These are phyloP conservation scores for Ciona savignyi DNA, from an alignment of 23 tunicate species.

Conservation along the genomic window DNA sequence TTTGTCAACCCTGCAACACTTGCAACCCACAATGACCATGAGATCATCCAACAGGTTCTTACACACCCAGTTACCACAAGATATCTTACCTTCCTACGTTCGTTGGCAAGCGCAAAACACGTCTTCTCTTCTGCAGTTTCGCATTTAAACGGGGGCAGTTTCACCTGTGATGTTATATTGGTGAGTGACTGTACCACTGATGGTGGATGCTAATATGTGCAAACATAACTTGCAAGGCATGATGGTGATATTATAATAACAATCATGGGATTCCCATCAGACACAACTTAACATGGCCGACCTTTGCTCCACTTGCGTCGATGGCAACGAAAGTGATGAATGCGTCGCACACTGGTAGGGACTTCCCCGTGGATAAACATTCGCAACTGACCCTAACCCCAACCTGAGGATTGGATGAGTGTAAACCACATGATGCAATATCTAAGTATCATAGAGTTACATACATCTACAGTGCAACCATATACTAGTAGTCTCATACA, in stretches of 20 bases:
- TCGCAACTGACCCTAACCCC: conserved; percentile 51
- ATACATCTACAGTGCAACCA: background rate
- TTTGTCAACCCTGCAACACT: no score
- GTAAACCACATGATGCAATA: no score
- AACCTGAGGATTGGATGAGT: no score
- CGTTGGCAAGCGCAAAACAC: conserved; percentile 62
- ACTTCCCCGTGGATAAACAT: background rate
- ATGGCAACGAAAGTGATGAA: conserved; percentile 81
- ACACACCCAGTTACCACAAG: no score
- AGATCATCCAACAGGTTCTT: no score
- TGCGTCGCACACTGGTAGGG: conserved; percentile 42
- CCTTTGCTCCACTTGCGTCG: conserved; percentile 40
- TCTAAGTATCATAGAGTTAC: background rate
- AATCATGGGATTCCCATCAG: no score
- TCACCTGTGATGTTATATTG: no score
- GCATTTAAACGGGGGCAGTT: conserved; percentile 46
- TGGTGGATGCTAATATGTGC: no score
- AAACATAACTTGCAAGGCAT: no score
- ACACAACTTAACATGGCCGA: conserved; percentile 1
- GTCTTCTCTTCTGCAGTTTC: conserved; percentile 30
- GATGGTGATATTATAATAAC: no score
- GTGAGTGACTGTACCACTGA: no score
- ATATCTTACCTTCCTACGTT: conserved; percentile 54
- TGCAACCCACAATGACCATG: no score
- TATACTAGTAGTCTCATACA: background rate